Conservation (phyloP, 2,113 vertebrate species). For the Alligator sinensis region DNA sequence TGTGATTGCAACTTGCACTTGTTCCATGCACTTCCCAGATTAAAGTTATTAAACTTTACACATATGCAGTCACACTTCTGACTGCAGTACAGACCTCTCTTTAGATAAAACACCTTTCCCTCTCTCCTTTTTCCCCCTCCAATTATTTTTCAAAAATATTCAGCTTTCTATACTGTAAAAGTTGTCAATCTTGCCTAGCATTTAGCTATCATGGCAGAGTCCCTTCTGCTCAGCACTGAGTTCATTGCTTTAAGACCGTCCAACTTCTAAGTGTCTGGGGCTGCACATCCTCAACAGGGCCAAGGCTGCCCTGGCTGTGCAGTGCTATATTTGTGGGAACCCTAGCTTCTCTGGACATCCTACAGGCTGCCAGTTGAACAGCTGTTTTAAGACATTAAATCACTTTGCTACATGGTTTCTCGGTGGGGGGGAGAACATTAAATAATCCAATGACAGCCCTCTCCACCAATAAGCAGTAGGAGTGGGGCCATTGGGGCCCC, state of each 20-base stretch:
- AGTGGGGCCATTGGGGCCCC: no score
- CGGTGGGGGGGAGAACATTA: no score
- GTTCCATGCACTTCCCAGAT: background rate
- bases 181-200: accelerated
- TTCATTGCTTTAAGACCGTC: background rate
- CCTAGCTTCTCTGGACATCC: no score
- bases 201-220: background rate
- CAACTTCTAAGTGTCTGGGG: no score
- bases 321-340: no score
- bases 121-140: background rate
- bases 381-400: background rate
- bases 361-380: no score
- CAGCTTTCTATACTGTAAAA: background rate
- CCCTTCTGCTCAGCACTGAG: background rate
- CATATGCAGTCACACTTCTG: accelerated
- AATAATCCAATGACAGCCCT: no score
- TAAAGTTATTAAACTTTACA: no score
- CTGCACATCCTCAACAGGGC: no score
- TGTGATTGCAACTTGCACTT: background rate
- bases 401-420: background rate
- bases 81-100: accelerated
- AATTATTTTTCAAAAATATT: background rate
- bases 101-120: background rate
- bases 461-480: no score
- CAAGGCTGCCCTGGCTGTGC: no score